Evolutionary conservation across 2,888 invertebrate genomes (phyloP).

Genomic region (Nebria brevicollis): DNA sequence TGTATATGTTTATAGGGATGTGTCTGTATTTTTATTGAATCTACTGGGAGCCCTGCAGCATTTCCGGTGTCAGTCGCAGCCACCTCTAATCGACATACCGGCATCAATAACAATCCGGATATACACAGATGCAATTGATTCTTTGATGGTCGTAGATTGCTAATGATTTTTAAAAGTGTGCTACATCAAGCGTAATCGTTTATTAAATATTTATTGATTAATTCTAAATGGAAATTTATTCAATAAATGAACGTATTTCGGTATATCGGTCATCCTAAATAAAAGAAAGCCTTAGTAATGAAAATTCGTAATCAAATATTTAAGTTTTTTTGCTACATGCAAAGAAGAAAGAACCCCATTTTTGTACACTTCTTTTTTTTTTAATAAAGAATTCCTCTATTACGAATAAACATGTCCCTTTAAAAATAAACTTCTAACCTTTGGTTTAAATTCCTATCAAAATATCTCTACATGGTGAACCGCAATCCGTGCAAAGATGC

Average conservation of each 20-base stretch:
- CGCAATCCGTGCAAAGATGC: slow-evolving; percentile 9
- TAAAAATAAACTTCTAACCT: neutral
- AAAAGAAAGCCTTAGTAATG: too few species aligned
- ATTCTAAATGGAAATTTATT: neutral
- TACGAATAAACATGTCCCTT: too few species aligned
- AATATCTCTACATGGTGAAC: neutral
- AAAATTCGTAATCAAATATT: too few species aligned
- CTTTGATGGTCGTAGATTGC: neutral
- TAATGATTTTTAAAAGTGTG: neutral
- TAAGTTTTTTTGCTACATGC: too few species aligned
- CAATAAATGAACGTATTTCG: too few species aligned
- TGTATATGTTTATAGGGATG: slow-evolving; percentile 23
- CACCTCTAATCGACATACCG: slow-evolving; percentile 21
- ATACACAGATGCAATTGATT: neutral
- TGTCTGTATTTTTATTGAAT: slow-evolving; percentile 28
- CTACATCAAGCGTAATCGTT: neutral
- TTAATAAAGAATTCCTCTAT: too few species aligned
- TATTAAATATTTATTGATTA: neutral
- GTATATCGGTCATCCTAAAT: too few species aligned
- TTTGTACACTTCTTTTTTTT: too few species aligned
- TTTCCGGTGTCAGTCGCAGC: slow-evolving; percentile 17
- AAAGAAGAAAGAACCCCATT: too few species aligned
- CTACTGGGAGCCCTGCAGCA: slow-evolving; percentile 24
- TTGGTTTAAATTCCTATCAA: neutral
- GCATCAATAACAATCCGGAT: neutral